Percentiles rank a stretch among this genome's conserved stretches.
Evolutionary conservation across 2,797 vertebrate species (phyloP).

Genomic region (Phoeniculus purpureus): DNA sequence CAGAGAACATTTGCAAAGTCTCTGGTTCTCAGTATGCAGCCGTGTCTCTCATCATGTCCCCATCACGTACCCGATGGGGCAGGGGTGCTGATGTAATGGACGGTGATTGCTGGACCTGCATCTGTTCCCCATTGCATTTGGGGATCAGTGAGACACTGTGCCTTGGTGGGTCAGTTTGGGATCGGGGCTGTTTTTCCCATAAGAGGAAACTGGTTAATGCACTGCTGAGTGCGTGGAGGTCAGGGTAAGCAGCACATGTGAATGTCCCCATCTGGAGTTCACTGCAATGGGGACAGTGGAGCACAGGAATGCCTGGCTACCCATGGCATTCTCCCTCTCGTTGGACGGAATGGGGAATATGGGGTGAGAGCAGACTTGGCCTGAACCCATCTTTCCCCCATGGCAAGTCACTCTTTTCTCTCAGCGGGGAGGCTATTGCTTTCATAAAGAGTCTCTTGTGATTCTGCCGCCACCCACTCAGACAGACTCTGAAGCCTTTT

Average conservation of each 20-base stretch:
- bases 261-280: background rate
- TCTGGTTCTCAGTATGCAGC: background rate
- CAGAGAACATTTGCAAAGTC: rapidly evolving
- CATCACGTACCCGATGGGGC: too few species aligned
- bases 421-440: background rate
- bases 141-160: background rate
- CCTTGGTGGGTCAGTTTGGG: background rate
- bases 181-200: background rate
- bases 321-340: rapidly evolving
- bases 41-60: background rate
- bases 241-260: rapidly evolving
- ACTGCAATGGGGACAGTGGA: rapidly evolving
- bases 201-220: background rate
- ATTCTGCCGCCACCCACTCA: rapidly evolving
- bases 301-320: rapidly evolving
- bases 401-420: background rate
- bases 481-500: slow-evolving; percentile 1
- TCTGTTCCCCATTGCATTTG: background rate
- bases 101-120: rapidly evolving
- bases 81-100: rapidly evolving
- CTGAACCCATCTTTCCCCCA: background rate
- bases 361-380: slow-evolving; percentile 2
- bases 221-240: rapidly evolving
- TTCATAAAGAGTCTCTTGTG: slow-evolving; percentile 57
- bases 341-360: background rate